Conservation (phyloP, 2,113 vertebrate species). For the Pteropus alecto region DNA sequence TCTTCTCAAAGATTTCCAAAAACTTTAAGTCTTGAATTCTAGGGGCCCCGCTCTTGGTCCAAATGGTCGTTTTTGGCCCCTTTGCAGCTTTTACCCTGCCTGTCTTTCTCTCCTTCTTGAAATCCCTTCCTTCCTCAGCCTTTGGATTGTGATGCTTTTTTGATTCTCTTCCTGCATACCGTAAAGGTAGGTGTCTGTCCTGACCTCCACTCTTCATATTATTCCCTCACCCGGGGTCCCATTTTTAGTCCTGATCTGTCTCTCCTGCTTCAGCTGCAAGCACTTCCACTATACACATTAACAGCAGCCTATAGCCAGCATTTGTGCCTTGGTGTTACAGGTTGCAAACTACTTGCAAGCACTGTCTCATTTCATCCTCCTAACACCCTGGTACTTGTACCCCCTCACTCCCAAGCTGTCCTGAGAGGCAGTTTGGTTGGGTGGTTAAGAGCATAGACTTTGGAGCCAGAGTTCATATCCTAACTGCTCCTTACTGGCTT, state of each 20-base stretch:
- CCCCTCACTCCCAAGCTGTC: not conserved
- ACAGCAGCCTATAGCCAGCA: not conserved
- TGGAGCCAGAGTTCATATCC: not conserved
- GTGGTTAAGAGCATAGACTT: not conserved
- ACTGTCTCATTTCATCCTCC: not conserved
- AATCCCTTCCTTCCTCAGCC: not conserved
- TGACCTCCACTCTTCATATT: not conserved
- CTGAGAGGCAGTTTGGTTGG: not conserved
- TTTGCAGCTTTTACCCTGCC: not conserved
- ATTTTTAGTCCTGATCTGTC: not conserved
- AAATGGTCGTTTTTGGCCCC: not conserved
- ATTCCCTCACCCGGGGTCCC: rapidly evolving
- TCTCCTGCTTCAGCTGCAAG: not conserved
- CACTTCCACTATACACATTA: not conserved
- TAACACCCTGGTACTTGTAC: too few species aligned
- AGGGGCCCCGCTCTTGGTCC: not conserved
- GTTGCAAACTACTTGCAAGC: not conserved
- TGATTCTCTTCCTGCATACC: not conserved
- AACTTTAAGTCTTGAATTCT: not conserved
- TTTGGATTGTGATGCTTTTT: not conserved
- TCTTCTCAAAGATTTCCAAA: not conserved
- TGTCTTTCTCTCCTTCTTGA: not conserved
- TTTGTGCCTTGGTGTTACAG: not conserved
- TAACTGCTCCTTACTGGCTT: not conserved
- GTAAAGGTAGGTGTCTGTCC: not conserved